Base-by-base conservation (phyloP, 64 coral and sea anemone species). In the Trachythela sp. region DNA sequence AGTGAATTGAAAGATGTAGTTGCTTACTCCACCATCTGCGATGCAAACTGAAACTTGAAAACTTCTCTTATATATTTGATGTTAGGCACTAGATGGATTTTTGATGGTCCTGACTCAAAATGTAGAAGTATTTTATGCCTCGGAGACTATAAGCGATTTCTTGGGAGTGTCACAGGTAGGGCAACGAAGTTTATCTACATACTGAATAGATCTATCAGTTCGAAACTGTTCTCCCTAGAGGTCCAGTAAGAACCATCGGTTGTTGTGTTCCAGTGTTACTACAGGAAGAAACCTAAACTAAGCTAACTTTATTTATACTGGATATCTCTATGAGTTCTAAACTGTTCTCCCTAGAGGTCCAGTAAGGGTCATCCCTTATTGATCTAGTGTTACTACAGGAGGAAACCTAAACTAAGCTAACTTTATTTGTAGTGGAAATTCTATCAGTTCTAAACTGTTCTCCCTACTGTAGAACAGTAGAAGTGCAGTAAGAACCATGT, bases 61-160 rank as follows among this genome's bases (percentile, higher is more conserved):
- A 24, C 20, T 64, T 64, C 1, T 26, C 1, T 64, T 64, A 27
- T 24, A 64, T 64, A n/a, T 64, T 64, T 64, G 11, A 45, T 45
- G 42, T 26, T 49, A 99, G 96, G 96, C 96, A 59, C 87, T 99
- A 15, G 96, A 99, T 93, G 96, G 96, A 13, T 99, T 99, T 93
- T 88, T 99, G 9, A 99, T 99, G 85, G 96, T 99, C 17, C 84
- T 99, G 7, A 99, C 96, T 1, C 94, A 94, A 93, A 93, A 99
- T 83, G 92, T 88, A 72, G 96, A 99, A 37, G 85, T 99, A 20
- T 99, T 95, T 60, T 99, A 95, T 88, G 96, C 96, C 33, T 99
- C 96, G 30, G 96, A 99, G 76, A 99, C 96, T 35, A 92, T 99
- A 35, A 94, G 94, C 33, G 91, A 94, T 22, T 99, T 95, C 85